Evolutionary conservation across 2,113 vertebrate species (phyloP).

Genomic region (Ageneiosus marmoratus): DNA sequence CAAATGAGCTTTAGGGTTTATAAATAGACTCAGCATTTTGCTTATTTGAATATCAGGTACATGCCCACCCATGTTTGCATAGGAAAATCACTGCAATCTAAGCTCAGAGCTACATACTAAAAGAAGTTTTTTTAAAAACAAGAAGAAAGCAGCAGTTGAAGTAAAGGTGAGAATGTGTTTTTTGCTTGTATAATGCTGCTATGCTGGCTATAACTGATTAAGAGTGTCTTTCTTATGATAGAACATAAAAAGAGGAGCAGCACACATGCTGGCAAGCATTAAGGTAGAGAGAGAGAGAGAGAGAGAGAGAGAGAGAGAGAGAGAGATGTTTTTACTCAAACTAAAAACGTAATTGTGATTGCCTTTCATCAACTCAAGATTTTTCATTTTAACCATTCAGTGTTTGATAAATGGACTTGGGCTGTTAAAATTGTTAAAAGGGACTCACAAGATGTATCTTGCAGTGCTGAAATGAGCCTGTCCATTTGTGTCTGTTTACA

Average conservation of each 20-base stretch:
- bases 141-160: slow-evolving; percentile 58
- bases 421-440: slow-evolving; percentile 50
- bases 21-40: slow-evolving; percentile 38
- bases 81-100: slow-evolving; percentile 71
- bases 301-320: slow-evolving; percentile 13
- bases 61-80: slow-evolving; percentile 66
- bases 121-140: slow-evolving; percentile 53
- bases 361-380: background rate
- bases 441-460: slow-evolving; percentile 67
- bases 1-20: slow-evolving; percentile 56
- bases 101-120: slow-evolving; percentile 51
- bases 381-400: slow-evolving; percentile 25
- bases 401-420: slow-evolving; percentile 34
- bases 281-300: background rate
- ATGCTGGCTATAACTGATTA: background rate
- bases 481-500: slow-evolving; percentile 30
- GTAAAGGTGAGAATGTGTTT: slow-evolving; percentile 41
- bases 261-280: background rate
- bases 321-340: slow-evolving; percentile 11
- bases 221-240: background rate
- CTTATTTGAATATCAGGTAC: slow-evolving; percentile 67
- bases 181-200: slow-evolving; percentile 9
- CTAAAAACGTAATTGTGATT: slow-evolving; percentile 54
- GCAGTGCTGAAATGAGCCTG: slow-evolving; percentile 52
- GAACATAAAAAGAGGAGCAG: background rate